Base-by-base conservation (phyloP, 2,113 vertebrate genomes). In the Dascyllus trimaculatus region DNA sequence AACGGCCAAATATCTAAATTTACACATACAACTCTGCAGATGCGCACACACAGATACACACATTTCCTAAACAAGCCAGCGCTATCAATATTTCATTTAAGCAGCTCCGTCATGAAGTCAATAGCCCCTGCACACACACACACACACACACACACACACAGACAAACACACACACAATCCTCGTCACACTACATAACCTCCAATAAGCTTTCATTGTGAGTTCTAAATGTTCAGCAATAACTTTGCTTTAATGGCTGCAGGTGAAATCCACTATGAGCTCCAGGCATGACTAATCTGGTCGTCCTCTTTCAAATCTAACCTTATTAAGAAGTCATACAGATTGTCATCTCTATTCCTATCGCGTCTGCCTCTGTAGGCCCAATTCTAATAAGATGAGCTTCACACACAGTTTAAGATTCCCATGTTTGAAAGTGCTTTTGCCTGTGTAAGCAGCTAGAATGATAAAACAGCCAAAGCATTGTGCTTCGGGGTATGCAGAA, bases 51-150 rank as follows among this genome's bases (percentile, higher is more conserved):
- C 60, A 58, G 35, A 57, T 2, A 26, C 4, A 77, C 66, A 60
- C 58, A 58, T 45, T 68, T 22, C 22, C 57, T 66, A 49, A 58
- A 48, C 26, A 54, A 78, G 48, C 63, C 21, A 32, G 24, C 2
- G 5, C 18, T n/a, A 77, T 81, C 64, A 82, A 84, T 75, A 84
- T 77, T 81, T 79, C 22, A 85, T 78, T 92, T 83, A 85, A 78
- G 63, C 75, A 80, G 75, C 60, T 74, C 69, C 22, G 11, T 74
- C 60, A 78, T 82, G 26, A 68, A 58, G 67, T 89, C 71, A 82
- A 85, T 81, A 81, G 29, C 48, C 49, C 70, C 46, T 18, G 26
- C 21, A 45, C 73, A 57, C 52, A 75, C 32, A 13, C 71, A 68
- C 43, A 49, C 18, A 67, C 38, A 38, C 51, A 68, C 35, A 68